Conservation (phyloP, 1,140 invertebrate genomes). For the Camponotus floridanus region DNA sequence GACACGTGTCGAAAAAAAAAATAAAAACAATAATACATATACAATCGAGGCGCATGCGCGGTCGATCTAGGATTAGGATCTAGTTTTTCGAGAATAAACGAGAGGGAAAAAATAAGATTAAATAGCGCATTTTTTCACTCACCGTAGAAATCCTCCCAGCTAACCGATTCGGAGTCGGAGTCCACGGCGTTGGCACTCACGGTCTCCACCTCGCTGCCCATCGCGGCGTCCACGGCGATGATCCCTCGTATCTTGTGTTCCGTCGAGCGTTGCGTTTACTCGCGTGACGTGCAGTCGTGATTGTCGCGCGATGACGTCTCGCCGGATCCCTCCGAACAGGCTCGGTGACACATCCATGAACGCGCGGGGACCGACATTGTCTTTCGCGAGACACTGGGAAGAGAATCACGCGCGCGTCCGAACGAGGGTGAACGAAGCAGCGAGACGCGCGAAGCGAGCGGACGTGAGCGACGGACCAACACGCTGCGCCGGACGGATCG, state of each 20-base stretch:
- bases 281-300: conserved; percentile 5
- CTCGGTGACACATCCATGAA: not conserved
- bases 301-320: conserved; percentile 17
- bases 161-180: conserved; percentile 85
- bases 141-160: conserved; percentile 87
- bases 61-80: too few species aligned
- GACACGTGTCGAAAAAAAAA: not conserved
- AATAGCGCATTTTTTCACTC: conserved; percentile 62
- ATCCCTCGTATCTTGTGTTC: conserved; percentile 1
- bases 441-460: not conserved
- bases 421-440: not conserved
- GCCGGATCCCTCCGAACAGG: not conserved
- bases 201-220: conserved; percentile 79
- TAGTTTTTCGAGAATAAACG: not conserved
- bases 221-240: conserved; percentile 52
- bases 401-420: not conserved
- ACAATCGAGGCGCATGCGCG: too few species aligned
- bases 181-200: conserved; percentile 78
- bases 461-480: not conserved
- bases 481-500: not conserved
- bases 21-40: too few species aligned
- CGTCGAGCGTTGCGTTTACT: conserved; percentile 2
- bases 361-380: conserved; percentile 19
- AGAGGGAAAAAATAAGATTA: not conserved
- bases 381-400: not conserved